Evolutionary conservation across 2,888 invertebrate species (phyloP).

Genomic region (Cheilosia grossa): DNA sequence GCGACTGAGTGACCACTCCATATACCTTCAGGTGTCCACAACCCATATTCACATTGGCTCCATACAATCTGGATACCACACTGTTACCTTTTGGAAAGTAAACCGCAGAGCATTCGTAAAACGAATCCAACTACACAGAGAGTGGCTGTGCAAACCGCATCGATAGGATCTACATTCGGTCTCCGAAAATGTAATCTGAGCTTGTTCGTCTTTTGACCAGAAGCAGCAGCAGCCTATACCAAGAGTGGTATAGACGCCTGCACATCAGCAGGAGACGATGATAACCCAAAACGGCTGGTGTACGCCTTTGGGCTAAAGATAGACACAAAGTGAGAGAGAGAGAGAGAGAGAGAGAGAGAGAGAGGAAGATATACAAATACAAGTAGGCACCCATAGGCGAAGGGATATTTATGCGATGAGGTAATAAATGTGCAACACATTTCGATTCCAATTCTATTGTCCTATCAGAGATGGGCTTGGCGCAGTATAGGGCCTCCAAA

Average conservation of each 20-base stretch:
- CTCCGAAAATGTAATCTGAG: constrained; percentile 43
- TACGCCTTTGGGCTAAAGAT: constrained; percentile 31
- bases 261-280: constrained; percentile 11
- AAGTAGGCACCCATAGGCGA: constrained; percentile 24
- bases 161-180: constrained; percentile 48
- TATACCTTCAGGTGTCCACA: no score
- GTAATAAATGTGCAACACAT: constrained; percentile 73
- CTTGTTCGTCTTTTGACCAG: constrained; percentile 34
- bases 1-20: no score
- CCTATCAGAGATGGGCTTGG: constrained; percentile 63
- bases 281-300: constrained; percentile 34
- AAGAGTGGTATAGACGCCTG: neutral
- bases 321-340: neutral
- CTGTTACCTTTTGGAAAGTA: constrained; percentile 5
- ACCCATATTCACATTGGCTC: no score
- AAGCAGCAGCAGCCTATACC: constrained; percentile 15
- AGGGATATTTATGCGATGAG: constrained; percentile 64
- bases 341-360: neutral
- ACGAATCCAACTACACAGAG: neutral
- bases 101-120: constrained; percentile 18
- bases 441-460: constrained; percentile 72
- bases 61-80: neutral
- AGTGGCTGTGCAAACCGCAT: constrained; percentile 29
- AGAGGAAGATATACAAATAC: constrained; percentile 1
- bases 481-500: constrained; percentile 46